Conservation (phyloP, 2,888 invertebrate genomes). For the Megalurothrips usitatus region DNA sequence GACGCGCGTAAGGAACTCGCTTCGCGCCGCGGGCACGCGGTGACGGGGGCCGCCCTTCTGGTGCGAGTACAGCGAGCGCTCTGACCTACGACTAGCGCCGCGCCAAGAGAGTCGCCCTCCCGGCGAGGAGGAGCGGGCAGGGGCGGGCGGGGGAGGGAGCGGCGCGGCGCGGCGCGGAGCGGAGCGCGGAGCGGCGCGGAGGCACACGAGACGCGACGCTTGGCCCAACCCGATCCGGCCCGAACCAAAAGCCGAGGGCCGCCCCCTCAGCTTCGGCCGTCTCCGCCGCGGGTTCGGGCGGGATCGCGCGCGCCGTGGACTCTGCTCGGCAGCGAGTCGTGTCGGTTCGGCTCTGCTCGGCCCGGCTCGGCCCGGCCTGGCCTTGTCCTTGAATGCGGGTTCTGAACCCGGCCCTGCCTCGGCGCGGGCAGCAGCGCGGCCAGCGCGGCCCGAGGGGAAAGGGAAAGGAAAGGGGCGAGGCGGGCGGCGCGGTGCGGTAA, state of each 20-base stretch:
- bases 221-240: background rate
- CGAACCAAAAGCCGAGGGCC: background rate
- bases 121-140: background rate
- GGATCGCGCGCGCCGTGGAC: background rate
- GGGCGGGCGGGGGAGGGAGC: background rate
- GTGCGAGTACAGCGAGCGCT: background rate
- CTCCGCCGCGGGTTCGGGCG: background rate
- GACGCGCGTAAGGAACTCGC: background rate
- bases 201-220: background rate
- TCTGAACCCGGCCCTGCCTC: constrained; percentile 9
- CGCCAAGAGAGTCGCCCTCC: background rate
- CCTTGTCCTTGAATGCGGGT: constrained; percentile 24
- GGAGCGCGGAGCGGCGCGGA: background rate
- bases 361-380: background rate
- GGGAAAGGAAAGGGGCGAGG: background rate
- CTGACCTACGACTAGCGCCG: constrained; percentile 16
- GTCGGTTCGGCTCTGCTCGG: background rate
- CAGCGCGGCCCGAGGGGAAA: background rate
- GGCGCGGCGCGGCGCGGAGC: background rate
- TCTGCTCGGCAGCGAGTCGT: background rate
- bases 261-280: constrained; percentile 16
- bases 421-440: background rate
- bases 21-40: background rate
- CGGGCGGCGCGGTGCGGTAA: background rate
- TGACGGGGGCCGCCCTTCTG: background rate